Percentiles rank a stretch among this genome's conserved stretches.
These are phyloP conservation scores for Eulithis testata DNA, from an alignment of 2,888 invertebrate genomes.

Conservation along the genomic window DNA sequence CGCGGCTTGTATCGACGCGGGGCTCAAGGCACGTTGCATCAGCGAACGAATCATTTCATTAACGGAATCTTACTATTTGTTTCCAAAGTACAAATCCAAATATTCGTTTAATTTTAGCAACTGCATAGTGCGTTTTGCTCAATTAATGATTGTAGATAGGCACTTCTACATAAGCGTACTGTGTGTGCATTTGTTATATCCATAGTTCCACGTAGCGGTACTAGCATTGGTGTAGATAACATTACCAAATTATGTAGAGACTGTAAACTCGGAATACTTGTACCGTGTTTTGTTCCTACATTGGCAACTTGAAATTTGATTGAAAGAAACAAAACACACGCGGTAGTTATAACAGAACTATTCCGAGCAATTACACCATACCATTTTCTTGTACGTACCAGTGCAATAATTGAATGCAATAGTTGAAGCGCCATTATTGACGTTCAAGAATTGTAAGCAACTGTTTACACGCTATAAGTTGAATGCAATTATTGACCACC, in stretches of 20 bases:
- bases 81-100: conserved; percentile 66
- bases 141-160: conserved; percentile 68
- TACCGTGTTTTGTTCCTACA: too few species aligned
- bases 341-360: too few species aligned
- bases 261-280: too few species aligned
- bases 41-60: conserved; percentile 53
- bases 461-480: too few species aligned
- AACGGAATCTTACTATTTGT: conserved; percentile 54
- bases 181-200: conserved; percentile 59
- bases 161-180: conserved; percentile 59
- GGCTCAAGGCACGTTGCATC: conserved; percentile 79
- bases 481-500: too few species aligned
- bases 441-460: too few species aligned
- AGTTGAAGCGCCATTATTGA: too few species aligned
- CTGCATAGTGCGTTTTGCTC: conserved; percentile 82
- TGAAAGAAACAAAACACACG: not conserved
- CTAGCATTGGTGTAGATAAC: conserved; percentile 23
- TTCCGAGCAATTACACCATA: too few species aligned
- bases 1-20: conserved; percentile 34
- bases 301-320: not conserved
- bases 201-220: conserved; percentile 43
- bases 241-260: conserved; percentile 7
- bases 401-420: too few species aligned
- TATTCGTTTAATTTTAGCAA: conserved; percentile 68
- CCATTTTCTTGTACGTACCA: too few species aligned